Evolutionary conservation across 2,888 invertebrate genomes (phyloP).

Genomic region (Tachina fera): DNA sequence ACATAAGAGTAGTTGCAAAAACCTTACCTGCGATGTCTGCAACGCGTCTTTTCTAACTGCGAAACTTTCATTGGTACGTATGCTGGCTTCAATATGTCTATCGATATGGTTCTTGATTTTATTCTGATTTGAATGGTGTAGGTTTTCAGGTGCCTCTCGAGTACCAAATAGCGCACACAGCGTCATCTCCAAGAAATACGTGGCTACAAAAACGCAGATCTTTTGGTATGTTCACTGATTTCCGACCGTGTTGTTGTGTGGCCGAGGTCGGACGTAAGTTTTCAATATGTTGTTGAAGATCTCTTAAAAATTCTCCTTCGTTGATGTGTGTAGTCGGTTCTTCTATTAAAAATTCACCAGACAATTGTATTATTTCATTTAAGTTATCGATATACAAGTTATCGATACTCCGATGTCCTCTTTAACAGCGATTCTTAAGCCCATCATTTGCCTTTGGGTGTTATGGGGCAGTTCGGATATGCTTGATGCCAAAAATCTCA

Average conservation of each 20-base stretch:
- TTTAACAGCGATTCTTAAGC: no score
- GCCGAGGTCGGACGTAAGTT: neutral
- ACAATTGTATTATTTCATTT: no score
- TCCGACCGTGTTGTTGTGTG: neutral
- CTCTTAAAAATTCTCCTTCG: neutral
- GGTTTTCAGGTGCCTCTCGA: neutral
- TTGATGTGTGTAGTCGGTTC: neutral
- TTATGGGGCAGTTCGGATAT: no score
- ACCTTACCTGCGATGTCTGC: neutral
- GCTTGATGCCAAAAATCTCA: no score
- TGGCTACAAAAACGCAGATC: neutral
- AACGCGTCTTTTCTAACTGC: neutral
- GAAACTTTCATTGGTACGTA: no score
- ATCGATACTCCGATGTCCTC: no score
- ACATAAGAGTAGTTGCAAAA: neutral
- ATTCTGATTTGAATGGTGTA: neutral
- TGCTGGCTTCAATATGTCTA: neutral
- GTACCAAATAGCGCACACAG: neutral
- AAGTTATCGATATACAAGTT: no score
- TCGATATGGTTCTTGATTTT: neutral
- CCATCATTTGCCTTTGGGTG: no score
- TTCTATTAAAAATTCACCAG: neutral
- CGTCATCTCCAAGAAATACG: neutral
- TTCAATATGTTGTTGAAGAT: neutral
- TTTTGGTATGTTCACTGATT: neutral